Base-by-base conservation (phyloP, 2,113 vertebrate species). In the Garra rufa region DNA sequence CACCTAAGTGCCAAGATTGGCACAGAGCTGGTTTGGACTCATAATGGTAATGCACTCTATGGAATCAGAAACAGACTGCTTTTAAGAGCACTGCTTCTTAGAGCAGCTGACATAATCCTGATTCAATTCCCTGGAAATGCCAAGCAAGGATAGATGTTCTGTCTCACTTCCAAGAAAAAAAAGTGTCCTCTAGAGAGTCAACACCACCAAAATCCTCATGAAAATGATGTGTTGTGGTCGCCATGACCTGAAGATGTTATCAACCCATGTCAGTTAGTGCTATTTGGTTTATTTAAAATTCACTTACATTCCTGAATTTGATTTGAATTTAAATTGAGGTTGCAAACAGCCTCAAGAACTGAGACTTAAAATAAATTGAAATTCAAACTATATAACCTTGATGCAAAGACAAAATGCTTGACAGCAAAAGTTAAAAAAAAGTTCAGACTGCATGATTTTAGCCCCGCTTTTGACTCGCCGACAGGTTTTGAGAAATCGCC, bases 111-210 rank as follows among this genome's bases (percentile, higher is more conserved):
- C 28, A 63, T 76, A 74, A 65, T 67, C 73, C 50, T 76, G 69
- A 59, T 67, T 77, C 41, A 80, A 43, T 81, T 55, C 80, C 48
- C 76, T 80, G 46, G 59, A 57, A 50, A 57, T 67, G 76, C 9
- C 38, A 81, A 59, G 17, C 19, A 76, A 28, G 81, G 50, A 59
- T 38, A 73, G 19, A 85, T 52, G 65, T 24, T 28, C 44, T 50
- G 9, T 28, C 48, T 57, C 17, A 41, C 24, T 50, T 71, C 8
- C 26, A 71, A 43, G 19, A 44, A 15, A 4, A 15, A 4, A 61
- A 41, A 79, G 41, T 59, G 3, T 52, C 17, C 74, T 21, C 9
- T 34, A 41, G 30, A 57, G 10, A 21, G 50, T 59, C 19, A 43
- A 3, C 52, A n/a, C 19, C 50, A 77, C 34, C 50, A 41, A 28